Evolutionary conservation across 2,797 vertebrate genomes (phyloP).

Genomic region (Protonibea diacanthus): DNA sequence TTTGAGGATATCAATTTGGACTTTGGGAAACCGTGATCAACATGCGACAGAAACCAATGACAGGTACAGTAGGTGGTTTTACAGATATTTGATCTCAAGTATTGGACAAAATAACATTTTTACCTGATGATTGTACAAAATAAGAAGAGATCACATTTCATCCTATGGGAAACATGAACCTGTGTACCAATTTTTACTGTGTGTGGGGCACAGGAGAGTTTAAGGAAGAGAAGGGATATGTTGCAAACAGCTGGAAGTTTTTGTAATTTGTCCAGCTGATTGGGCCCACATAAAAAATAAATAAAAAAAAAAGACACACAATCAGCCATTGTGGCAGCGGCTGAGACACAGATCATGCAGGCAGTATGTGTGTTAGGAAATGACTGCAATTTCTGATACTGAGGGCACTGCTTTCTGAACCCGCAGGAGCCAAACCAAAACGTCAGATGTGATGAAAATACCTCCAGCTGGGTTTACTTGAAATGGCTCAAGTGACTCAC

Average conservation of each 20-base stretch:
- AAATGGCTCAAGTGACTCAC: neutral
- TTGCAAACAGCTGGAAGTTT: constrained; percentile 10
- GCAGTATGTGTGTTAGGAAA: neutral
- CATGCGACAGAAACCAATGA: neutral
- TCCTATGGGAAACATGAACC: neutral
- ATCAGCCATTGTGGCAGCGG: neutral
- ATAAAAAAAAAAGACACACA: no score
- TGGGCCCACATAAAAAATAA: neutral
- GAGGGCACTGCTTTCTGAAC: neutral
- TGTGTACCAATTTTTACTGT: neutral
- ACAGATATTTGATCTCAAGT: neutral
- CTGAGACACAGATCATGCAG: neutral
- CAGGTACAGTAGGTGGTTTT: neutral
- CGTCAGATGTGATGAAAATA: neutral
- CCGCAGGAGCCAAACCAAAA: neutral
- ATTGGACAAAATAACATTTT: neutral
- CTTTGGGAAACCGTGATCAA: no score
- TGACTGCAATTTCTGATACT: neutral
- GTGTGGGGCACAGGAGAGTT: neutral
- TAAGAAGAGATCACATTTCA: neutral
- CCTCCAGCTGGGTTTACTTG: neutral
- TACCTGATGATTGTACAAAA: neutral
- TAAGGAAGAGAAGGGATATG: neutral
- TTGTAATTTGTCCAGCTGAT: neutral
- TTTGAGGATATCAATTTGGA: no score